Conservation (phyloP, 2,113 vertebrate genomes). For the Falcunculus frontatus region DNA sequence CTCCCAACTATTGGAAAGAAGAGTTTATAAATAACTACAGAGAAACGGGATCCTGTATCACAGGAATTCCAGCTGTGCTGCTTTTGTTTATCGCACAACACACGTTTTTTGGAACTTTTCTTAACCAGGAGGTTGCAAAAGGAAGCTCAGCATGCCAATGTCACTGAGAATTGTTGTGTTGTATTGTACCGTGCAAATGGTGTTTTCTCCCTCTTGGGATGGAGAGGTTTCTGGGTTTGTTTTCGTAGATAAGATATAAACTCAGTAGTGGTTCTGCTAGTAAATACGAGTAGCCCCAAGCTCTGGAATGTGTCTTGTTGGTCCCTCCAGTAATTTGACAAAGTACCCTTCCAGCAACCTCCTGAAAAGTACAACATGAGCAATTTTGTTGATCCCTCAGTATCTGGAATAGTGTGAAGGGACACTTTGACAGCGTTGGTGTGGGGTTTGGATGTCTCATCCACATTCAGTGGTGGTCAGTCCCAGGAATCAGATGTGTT, state of each 20-base stretch:
- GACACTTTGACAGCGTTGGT: accelerated
- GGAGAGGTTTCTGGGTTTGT: constrained; percentile 22
- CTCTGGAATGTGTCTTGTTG: not conserved
- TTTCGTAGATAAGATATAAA: constrained; percentile 33
- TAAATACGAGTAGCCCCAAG: constrained; percentile 26
- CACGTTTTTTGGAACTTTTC: not conserved
- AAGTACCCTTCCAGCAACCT: not conserved
- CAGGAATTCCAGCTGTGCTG: constrained; percentile 19
- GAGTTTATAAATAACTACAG: constrained; percentile 48
- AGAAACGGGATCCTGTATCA: not conserved
- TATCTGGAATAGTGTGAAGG: not conserved
- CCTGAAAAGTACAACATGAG: not conserved
- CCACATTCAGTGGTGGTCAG: not conserved
- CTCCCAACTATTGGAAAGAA: constrained; percentile 17
- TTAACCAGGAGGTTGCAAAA: not conserved
- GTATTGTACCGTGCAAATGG: not conserved
- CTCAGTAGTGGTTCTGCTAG: not conserved
- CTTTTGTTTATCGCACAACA: constrained; percentile 32
- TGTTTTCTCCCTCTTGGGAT: constrained; percentile 6
- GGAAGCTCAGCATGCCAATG: not conserved
- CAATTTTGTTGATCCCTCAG: not conserved
- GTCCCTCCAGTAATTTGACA: constrained; percentile 15
- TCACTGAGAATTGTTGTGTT: not conserved
- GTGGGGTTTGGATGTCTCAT: not conserved
- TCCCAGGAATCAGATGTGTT: not conserved